Evolutionary conservation across 2,797 vertebrate species (phyloP), one percentile per base, ranked within the genome.

Genomic region (Eulemur coronatus): DNA sequence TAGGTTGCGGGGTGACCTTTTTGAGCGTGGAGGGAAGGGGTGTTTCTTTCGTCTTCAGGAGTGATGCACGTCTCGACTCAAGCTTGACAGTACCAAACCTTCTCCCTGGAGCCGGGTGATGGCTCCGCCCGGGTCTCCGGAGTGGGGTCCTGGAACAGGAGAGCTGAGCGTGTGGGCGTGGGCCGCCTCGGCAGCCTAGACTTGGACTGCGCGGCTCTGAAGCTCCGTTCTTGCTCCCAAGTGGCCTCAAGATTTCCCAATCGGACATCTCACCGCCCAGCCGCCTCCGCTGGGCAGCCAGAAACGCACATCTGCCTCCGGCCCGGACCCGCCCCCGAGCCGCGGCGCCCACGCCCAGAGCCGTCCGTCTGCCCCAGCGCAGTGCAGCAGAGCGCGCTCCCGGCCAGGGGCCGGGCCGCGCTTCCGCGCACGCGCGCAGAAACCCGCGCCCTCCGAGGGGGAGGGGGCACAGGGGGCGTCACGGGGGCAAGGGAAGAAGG

Each of bases 381-480:
- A 92, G 93, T 96, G 97, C 96, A 6, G 95, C 90, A 94, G 61
- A 76, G 96, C 70, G 92, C 95, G 75, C 79, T 43, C 96, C 35
- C 18, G 57, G 24, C 10, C 65, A n/a, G 8, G 28, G 41, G 61
- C 35, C 61, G 15, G 84, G 12, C 85, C 67, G 13, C 35, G 28
- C 26, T 20, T 24, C 65, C 63, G 91, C 91, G 89, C 91, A 65
- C 86, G 82, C 92, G 86, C 92, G 61, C 59, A 38, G 33, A 14
- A 41, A 11, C 86, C 59, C n/a, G 84, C 84, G 92, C 59, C 61
- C 87, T 73, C 78, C 6, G 18, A 14, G 26, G 9, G 22, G 84
- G 35, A 10, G 78, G 92, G 81, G 55, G 65, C 2, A 1, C 38
- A 20, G 46, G 96, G 93, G 93, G 79, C 65, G 63, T 65, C 86